Percentiles rank a stretch among this genome's conserved stretches.
Evolutionary conservation across 2,888 invertebrate species (phyloP).

Genomic region (Torymus aiolomorphi): DNA sequence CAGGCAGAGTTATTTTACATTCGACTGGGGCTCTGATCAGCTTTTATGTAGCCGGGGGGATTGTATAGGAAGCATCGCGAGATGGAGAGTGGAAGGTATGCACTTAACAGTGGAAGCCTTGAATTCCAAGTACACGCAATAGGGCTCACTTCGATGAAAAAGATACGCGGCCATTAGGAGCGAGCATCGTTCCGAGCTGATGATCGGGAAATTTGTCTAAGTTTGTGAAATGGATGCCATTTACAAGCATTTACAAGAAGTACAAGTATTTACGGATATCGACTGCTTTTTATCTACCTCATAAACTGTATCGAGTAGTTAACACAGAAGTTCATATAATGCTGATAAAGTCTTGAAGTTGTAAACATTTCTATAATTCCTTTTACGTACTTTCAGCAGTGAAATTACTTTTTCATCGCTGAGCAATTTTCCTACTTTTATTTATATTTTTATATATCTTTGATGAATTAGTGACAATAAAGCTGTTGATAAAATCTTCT

Average conservation of each 20-base stretch:
- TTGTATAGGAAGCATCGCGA: not conserved
- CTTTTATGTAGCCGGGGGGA: conserved; percentile 19
- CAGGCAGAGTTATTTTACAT: conserved; percentile 31
- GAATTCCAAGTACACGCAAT: conserved; percentile 11
- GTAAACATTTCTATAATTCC: not conserved
- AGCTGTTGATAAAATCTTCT: too few species aligned
- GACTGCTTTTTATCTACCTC: not conserved
- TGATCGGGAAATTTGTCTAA: not conserved
- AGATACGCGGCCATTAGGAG: conserved; percentile 1
- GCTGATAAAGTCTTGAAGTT: too few species aligned
- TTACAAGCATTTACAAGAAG: not conserved
- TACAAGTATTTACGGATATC: too few species aligned
- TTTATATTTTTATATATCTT: too few species aligned
- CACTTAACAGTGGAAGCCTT: conserved; percentile 20
- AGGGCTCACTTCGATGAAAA: not conserved
- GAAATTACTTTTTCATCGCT: too few species aligned
- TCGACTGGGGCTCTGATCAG: conserved; percentile 10
- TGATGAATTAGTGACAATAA: too few species aligned
- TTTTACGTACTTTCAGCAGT: not conserved
- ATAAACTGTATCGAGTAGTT: not conserved
- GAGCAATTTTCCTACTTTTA: too few species aligned
- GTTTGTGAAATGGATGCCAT: not conserved
- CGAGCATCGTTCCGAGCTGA: conserved; percentile 16
- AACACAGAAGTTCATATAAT: not conserved
- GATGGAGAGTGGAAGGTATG: not conserved